Conservation (phyloP, 2,888 invertebrate species). For the Carpatolechia fugitivella region DNA sequence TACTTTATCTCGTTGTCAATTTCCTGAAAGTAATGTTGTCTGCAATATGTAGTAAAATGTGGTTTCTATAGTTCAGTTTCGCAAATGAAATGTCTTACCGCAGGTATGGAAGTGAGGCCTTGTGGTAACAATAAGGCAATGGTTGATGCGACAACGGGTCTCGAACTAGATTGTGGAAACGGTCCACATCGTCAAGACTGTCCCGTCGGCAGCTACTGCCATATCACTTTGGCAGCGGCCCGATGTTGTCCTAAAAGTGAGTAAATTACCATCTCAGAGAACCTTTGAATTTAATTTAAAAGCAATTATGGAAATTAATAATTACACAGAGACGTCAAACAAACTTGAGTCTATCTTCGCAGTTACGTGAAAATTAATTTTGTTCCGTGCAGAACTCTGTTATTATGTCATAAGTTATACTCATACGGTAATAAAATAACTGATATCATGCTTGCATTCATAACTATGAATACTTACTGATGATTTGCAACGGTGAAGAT, state of each 20-base stretch:
- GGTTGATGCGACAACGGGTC: conserved; percentile 83
- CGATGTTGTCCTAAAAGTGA: conserved; percentile 92
- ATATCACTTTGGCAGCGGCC: conserved; percentile 89
- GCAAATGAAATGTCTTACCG: conserved; percentile 23
- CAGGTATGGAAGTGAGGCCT: conserved; percentile 90
- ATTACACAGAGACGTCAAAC: background rate
- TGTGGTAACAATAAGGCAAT: conserved; percentile 90
- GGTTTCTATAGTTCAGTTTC: background rate
- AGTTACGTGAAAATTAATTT: background rate
- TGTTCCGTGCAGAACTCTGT: background rate
- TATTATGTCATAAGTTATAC: background rate
- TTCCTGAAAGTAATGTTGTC: background rate
- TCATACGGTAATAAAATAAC: background rate
- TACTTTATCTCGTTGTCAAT: background rate
- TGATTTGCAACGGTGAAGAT: conserved; percentile 66
- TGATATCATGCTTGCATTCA: conserved; percentile 22
- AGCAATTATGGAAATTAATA: conserved; percentile 3
- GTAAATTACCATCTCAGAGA: conserved; percentile 24
- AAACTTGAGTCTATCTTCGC: background rate
- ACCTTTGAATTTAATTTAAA: background rate
- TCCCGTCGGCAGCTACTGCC: conserved; percentile 92
- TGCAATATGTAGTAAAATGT: conserved; percentile 7
- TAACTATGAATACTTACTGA: conserved; percentile 37
- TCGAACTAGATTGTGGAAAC: conserved; percentile 90
- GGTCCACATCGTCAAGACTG: conserved; percentile 89